Base-by-base conservation (phyloP, 2,797 vertebrate species). In the Mareca penelope region DNA sequence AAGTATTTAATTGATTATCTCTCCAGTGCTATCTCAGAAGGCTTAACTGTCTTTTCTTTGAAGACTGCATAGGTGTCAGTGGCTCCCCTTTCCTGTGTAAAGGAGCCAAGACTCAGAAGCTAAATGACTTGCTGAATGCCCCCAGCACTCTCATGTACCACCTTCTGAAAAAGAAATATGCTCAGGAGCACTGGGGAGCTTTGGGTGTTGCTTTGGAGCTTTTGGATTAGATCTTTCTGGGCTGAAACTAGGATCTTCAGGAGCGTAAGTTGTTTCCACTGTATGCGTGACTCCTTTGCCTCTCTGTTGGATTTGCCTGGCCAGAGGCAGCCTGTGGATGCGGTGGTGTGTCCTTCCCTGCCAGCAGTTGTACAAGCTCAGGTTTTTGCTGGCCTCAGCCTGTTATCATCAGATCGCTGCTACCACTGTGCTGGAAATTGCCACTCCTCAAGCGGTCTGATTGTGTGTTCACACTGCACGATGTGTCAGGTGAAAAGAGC, bases 251-350 rank as follows among this genome's bases (percentile, higher is more conserved):
- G 55, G 33, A 61, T 42, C 42, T 85, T 79, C 56, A 73, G 57
- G 60, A 82, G 39, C 68, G n/a, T 23, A 0, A 0, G 28, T 76
- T 4, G 0, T 9, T 48, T 13, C 28, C 76, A 15, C 46, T 61
- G 46, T 17, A 63, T 46, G 31, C 15, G 42, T 23, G 12, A 71
- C 56, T 28, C 31, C 0, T 7, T 8, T 50, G 17, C 33, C 44
- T 76, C 14, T 79, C 44, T 48, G 11, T n/a, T 69, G 37, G 73
- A 29, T 33, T 89, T 37, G 6, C 24, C 12, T 5, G 12, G 19
- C 4, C 0, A 0, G 64, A 46, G 64, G 42, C n/a, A 68, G 65
- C 44, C n/a, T 33, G 56, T 42, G 63, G 7, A 13, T 44, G 14
- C 37, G 50, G 9, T 31, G 35, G 24, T 48, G 22, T 16, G 60